Percentiles rank a stretch among this genome's conserved stretches.
phyloP scores from a whole-genome alignment of 1,140 invertebrate genomes.

The Bactericera cockerelli region DNA sequence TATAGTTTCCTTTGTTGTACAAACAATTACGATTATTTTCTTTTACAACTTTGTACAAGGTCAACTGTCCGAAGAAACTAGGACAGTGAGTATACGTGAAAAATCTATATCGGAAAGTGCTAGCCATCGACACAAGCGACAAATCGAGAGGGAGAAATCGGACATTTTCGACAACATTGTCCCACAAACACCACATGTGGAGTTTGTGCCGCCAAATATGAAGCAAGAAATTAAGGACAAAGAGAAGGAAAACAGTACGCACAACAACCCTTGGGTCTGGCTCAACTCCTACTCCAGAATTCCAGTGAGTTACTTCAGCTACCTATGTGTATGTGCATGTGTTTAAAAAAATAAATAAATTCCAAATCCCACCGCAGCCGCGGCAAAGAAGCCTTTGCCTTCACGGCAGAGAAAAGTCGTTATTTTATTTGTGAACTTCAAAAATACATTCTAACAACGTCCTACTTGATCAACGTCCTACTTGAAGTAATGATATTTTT shows the following conservation, averaged over 20 bases:
- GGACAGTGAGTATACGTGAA: background rate
- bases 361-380: background rate
- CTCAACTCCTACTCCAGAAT: slow-evolving; percentile 59
- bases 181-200: background rate
- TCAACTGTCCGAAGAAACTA: background rate
- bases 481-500: no score
- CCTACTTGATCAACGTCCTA: no score
- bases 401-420: no score
- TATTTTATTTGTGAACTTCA: no score
- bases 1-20: background rate
- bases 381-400: no score
- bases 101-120: no score
- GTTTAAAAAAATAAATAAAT: slow-evolving; percentile 9
- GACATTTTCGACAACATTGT: background rate
- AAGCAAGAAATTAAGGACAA: background rate
- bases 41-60: background rate
- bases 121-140: background rate
- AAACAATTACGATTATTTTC: background rate
- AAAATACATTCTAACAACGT: no score
- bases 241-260: background rate
- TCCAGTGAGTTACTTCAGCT: slow-evolving; percentile 37
- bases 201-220: background rate
- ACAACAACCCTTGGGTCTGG: slow-evolving; percentile 43
- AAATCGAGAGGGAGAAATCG: background rate
- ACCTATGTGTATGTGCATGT: background rate